Conservation (phyloP, 1,140 invertebrate genomes). For the Meloidogyne chitwoodi region DNA sequence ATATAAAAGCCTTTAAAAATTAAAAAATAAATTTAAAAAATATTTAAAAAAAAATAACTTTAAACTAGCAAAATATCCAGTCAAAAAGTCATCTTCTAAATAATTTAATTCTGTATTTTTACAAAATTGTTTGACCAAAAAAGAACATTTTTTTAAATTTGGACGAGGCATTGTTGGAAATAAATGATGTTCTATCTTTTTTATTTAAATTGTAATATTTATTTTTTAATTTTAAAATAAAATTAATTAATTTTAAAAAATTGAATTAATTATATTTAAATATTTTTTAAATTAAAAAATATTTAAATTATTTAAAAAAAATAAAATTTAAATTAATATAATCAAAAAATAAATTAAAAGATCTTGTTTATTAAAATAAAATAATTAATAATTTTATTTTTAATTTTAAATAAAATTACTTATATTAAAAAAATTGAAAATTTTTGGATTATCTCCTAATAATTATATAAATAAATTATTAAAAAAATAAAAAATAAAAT, state of each 20-base stretch:
- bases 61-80: slow-evolving; percentile 41
- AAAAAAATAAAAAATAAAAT: background rate
- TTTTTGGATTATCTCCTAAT: too few relatives aligned
- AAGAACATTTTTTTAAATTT: slow-evolving; percentile 42
- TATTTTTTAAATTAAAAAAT: too few relatives aligned
- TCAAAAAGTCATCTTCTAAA: slow-evolving; percentile 52
- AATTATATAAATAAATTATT: too few relatives aligned
- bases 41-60: background rate
- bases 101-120: slow-evolving; percentile 50
- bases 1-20: slow-evolving; percentile 3
- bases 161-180: slow-evolving; percentile 60
- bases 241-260: too few relatives aligned
- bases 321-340: background rate
- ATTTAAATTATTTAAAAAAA: too few relatives aligned
- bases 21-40: background rate
- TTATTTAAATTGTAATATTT: background rate
- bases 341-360: too few relatives aligned
- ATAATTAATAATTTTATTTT: too few relatives aligned
- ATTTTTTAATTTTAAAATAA: background rate
- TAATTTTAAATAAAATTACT: too few relatives aligned
- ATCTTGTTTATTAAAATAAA: too few relatives aligned
- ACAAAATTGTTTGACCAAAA: slow-evolving; percentile 51
- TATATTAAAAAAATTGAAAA: too few relatives aligned
- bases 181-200: slow-evolving; percentile 60
- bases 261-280: too few relatives aligned